phyloP scores from a whole-genome alignment of 2,888 invertebrate genomes.

The Frankliniella fusca region DNA sequence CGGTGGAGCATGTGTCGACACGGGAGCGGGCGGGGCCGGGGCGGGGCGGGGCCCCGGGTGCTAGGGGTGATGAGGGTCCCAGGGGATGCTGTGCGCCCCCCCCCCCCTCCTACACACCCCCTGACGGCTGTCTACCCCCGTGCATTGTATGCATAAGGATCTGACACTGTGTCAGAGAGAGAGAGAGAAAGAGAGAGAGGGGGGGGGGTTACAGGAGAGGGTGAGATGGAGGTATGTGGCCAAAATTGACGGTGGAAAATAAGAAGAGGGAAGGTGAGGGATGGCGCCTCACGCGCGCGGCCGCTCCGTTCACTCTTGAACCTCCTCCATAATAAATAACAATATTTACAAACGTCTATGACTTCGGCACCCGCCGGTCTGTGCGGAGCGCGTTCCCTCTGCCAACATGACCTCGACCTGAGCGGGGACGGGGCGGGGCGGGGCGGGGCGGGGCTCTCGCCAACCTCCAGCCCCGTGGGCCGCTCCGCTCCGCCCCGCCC shows the following conservation, averaged over 20 bases:
- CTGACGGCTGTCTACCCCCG: neutral
- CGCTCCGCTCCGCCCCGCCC: no score
- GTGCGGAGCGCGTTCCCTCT: neutral
- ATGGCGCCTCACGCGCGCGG: no score
- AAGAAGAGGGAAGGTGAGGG: no score
- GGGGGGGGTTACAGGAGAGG: neutral
- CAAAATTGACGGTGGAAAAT: no score
- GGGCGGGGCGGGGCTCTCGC: no score
- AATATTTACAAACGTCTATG: no score
- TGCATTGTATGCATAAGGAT: constrained; percentile 20
- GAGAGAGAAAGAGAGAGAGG: neutral
- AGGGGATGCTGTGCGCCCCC: neutral
- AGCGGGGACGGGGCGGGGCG: neutral
- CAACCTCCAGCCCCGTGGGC: no score
- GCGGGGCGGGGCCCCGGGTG: neutral
- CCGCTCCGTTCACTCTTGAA: no score
- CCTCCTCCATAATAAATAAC: no score
- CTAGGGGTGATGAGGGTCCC: neutral
- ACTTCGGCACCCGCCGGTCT: neutral
- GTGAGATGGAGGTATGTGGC: neutral
- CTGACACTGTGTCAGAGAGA: neutral
- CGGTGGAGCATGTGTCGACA: constrained; percentile 4
- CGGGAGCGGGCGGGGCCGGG: neutral
- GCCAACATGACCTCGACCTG: neutral
- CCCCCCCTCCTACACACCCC: neutral